phyloP scores from a whole-genome alignment of 2,797 vertebrate species.

The Apogon talboti region DNA sequence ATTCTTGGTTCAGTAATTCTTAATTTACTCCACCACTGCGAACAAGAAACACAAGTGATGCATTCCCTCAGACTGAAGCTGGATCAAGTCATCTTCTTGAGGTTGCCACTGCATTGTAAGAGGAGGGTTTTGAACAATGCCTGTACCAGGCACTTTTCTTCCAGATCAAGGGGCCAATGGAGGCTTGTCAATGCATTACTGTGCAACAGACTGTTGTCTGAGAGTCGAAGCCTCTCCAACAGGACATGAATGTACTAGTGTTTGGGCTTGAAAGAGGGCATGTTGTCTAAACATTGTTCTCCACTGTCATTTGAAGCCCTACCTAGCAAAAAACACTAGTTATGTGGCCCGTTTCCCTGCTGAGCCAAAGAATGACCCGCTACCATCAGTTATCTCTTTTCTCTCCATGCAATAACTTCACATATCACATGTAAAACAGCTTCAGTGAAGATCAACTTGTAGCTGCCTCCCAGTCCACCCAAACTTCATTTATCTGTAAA shows the following conservation, averaged over 20 bases:
- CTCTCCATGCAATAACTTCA: constrained; percentile 71
- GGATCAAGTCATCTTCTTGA: constrained; percentile 57
- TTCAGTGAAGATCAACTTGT: constrained; percentile 64
- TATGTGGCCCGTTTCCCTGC: constrained; percentile 66
- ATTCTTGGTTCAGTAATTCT: constrained; percentile 69
- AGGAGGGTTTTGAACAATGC: constrained; percentile 56
- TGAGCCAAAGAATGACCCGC: constrained; percentile 82
- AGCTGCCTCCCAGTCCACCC: constrained; percentile 63
- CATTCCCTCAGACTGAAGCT: constrained; percentile 53
- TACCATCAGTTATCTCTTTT: constrained; percentile 64
- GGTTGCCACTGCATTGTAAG: constrained; percentile 49
- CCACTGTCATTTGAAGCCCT: constrained; percentile 56
- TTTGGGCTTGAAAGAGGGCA: constrained; percentile 60
- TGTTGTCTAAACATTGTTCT: constrained; percentile 53
- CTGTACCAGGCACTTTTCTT: constrained; percentile 64
- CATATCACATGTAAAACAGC: constrained; percentile 58
- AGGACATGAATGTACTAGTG: constrained; percentile 80
- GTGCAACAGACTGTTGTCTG: constrained; percentile 58
- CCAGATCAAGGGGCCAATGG: constrained; percentile 56
- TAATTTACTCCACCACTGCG: constrained; percentile 47
- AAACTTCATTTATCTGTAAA: constrained; percentile 50
- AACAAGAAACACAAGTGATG: constrained; percentile 36
- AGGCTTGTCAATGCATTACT: constrained; percentile 54
- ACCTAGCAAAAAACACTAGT: constrained; percentile 68
- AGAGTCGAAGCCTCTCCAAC: constrained; percentile 66